Evolutionary conservation across 1,140 invertebrate genomes (phyloP).

Genomic region (Neelides sp.): DNA sequence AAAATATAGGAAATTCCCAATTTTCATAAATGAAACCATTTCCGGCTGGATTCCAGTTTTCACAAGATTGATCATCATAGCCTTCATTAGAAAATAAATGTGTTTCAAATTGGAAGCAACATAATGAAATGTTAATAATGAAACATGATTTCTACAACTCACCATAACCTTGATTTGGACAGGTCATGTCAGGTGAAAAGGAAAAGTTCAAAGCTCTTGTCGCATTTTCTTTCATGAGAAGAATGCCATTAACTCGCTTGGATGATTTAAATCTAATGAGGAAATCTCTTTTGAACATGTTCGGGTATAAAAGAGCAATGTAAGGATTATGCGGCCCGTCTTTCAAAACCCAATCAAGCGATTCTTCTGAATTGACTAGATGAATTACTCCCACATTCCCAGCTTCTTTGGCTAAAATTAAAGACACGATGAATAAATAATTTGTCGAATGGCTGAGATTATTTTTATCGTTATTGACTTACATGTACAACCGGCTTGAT

Average conservation of each 20-base stretch:
- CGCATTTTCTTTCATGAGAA: conserved; percentile 40
- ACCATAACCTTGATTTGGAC: conserved; percentile 67
- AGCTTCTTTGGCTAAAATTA: conserved; percentile 43
- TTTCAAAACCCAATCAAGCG: conserved; percentile 53
- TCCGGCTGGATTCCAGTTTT: conserved; percentile 63
- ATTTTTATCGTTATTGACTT: conserved; percentile 37
- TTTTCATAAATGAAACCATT: conserved; percentile 58
- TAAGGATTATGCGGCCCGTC: conserved; percentile 57
- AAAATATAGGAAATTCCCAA: conserved; percentile 74
- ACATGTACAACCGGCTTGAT: conserved; percentile 84
- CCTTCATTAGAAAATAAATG: too few species aligned
- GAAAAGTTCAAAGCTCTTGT: conserved; percentile 26
- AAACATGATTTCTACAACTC: neutral
- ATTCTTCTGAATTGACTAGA: conserved; percentile 43
- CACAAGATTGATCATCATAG: conserved; percentile 4
- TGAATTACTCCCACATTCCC: conserved; percentile 79
- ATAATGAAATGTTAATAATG: neutral
- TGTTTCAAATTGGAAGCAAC: conserved; percentile 11
- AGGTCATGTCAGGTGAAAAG: conserved; percentile 63
- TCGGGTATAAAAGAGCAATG: conserved; percentile 50
- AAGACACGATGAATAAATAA: conserved; percentile 12
- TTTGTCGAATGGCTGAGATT: neutral
- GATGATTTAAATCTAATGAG: conserved; percentile 41
- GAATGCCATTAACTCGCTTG: conserved; percentile 46
- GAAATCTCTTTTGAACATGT: conserved; percentile 43